A percentile compares a stretch with the other conserved stretches of the same genome.
phyloP scores from a whole-genome alignment of 2,113 vertebrate species.

The Lasiurus borealis region DNA sequence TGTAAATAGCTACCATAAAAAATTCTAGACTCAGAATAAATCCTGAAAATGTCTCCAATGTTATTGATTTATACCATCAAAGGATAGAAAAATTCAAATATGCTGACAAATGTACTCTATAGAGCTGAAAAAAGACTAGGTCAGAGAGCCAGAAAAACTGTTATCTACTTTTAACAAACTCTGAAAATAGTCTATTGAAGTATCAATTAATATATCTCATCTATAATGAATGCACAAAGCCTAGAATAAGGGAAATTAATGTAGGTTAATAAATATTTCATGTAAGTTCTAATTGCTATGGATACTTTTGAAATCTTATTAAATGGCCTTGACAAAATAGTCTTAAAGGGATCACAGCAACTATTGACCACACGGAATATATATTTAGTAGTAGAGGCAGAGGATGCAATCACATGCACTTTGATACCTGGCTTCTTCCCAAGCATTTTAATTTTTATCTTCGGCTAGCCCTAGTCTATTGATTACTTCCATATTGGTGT shows the following conservation, averaged over 20 bases:
- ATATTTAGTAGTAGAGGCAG: not conserved
- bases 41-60: constrained; percentile 3
- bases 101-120: not conserved
- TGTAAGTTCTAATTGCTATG: not conserved
- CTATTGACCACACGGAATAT: not conserved
- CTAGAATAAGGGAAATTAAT: constrained; percentile 67
- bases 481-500: not conserved
- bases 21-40: not conserved
- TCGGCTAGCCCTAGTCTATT: constrained; percentile 1
- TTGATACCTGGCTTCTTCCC: not conserved
- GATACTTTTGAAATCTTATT: constrained; percentile 6
- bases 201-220: constrained; percentile 63
- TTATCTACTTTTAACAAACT: constrained; percentile 66
- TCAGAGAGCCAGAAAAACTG: constrained; percentile 20
- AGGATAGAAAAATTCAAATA: constrained; percentile 35
- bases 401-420: not conserved
- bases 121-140: constrained; percentile 43
- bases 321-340: not conserved
- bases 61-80: constrained; percentile 32
- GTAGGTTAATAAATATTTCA: constrained; percentile 62
- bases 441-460: not conserved
- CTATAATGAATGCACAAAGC: constrained; percentile 49
- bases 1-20: constrained; percentile 40
- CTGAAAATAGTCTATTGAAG: constrained; percentile 42
- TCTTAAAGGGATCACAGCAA: not conserved